Conservation (phyloP, 30 jellyfish, hydroid and myxozoan genomes). For the Cassiopea andromeda region DNA sequence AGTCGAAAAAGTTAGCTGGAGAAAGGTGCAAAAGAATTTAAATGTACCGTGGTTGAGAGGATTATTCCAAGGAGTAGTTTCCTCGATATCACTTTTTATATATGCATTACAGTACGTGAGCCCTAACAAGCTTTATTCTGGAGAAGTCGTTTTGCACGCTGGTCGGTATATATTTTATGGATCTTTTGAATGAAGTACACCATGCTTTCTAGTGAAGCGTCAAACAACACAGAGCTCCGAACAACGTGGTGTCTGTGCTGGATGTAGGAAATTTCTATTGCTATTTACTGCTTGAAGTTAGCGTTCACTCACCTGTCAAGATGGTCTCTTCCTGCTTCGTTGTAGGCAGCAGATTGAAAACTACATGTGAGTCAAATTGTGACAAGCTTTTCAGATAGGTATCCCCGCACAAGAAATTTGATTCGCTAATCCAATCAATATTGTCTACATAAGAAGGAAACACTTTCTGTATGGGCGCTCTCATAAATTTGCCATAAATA, state of each 20-base stretch:
- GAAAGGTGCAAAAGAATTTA: not conserved
- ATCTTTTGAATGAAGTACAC: not conserved
- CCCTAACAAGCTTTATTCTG: not conserved
- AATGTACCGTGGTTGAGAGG: not conserved
- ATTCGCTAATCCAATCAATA: too few relatives aligned
- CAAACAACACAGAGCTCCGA: not conserved
- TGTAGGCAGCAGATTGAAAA: not conserved
- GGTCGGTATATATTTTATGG: too few relatives aligned
- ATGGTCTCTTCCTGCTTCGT: not conserved
- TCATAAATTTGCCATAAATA: too few relatives aligned
- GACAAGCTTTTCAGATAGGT: not conserved
- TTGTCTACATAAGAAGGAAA: too few relatives aligned
- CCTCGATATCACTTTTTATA: too few relatives aligned
- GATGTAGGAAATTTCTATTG: not conserved
- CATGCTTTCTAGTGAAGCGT: not conserved
- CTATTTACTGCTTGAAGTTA: not conserved
- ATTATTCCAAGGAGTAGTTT: too few relatives aligned
- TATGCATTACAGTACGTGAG: not conserved
- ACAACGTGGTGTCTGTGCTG: not conserved
- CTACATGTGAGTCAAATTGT: not conserved
- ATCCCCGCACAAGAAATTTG: too few relatives aligned
- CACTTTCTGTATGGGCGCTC: too few relatives aligned
- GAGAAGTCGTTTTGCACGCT: not conserved
- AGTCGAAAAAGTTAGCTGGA: not conserved
- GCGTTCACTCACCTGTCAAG: not conserved